Conservation (phyloP, 2,113 vertebrate species). For the Athene cunicularia region DNA sequence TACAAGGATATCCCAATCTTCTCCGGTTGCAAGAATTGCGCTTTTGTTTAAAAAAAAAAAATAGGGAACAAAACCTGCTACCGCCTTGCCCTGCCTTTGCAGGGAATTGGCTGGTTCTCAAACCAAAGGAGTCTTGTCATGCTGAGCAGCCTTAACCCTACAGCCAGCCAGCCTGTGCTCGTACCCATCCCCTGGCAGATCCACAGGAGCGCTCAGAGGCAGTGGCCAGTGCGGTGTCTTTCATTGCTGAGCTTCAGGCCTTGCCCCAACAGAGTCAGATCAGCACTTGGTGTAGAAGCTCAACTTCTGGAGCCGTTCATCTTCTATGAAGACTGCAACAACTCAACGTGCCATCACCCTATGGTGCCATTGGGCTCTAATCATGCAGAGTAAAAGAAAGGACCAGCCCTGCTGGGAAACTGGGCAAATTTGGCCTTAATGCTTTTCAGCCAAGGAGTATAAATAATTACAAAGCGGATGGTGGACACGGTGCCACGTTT, state of each 20-base stretch:
- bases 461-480: neutral
- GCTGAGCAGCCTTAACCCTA: neutral
- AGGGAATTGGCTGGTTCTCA: neutral
- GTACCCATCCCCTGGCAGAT: neutral
- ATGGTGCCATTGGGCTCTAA: neutral
- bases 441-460: neutral
- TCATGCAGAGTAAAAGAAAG: neutral
- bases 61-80: neutral
- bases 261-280: neutral
- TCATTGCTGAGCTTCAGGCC: neutral
- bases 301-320: neutral
- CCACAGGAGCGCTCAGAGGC: neutral
- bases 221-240: fast-evolving
- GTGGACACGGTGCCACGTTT: neutral
- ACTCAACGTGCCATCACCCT: neutral
- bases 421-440: neutral
- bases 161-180: neutral
- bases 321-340: neutral
- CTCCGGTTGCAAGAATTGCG: neutral
- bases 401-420: neutral
- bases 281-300: neutral
- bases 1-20: neutral
- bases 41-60: neutral
- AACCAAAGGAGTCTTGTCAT: neutral
- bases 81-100: neutral